These are phyloP conservation scores for Copsychus sechellarum DNA, from an alignment of 2,113 vertebrate species.

Conservation along the genomic window DNA sequence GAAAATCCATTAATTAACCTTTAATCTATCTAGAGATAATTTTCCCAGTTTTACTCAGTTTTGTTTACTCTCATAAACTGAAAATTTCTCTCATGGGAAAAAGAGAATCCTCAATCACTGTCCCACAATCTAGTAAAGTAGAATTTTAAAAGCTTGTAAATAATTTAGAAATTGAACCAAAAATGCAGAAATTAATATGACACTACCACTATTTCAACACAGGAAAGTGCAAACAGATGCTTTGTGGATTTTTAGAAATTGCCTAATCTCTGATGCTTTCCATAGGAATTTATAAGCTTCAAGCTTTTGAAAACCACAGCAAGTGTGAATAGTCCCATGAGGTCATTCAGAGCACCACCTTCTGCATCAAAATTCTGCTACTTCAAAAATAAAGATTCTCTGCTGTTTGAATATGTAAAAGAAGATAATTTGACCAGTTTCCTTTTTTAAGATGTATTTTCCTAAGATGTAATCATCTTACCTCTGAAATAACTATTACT, in stretches of 20 bases:
- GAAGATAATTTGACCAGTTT: not conserved
- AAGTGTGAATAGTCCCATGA: not conserved
- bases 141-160: not conserved
- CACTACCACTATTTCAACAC: not conserved
- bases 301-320: not conserved
- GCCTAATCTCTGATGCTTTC: not conserved
- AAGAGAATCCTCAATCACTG: not conserved
- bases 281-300: not conserved
- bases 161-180: not conserved
- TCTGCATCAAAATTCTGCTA: not conserved
- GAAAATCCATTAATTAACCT: not conserved
- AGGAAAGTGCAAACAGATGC: fast-evolving
- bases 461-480: not conserved
- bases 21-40: not conserved
- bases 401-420: not conserved
- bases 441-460: not conserved
- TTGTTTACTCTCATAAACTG: not conserved
- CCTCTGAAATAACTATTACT: not conserved
- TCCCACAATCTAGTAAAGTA: not conserved
- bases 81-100: not conserved
- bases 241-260: not conserved
- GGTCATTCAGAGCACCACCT: not conserved
- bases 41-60: not conserved
- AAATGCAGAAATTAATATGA: not conserved
- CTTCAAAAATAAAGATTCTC: not conserved